Evolutionary conservation across 2,797 vertebrate species (phyloP), one percentile per base, ranked within the genome.

Genomic region (Cryptoblepharus egeriae): DNA sequence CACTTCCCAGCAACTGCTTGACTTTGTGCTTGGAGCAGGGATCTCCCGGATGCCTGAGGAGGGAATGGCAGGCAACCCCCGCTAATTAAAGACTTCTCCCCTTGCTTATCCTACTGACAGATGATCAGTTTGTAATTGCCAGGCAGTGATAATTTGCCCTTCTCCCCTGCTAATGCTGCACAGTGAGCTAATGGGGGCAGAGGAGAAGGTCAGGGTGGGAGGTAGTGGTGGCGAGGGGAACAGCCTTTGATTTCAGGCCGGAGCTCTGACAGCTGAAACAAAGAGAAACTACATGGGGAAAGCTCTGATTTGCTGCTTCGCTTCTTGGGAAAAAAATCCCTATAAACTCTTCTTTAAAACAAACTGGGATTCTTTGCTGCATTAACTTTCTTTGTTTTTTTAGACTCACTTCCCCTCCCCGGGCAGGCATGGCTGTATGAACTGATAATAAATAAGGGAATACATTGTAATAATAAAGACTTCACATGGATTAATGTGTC

Each of bases 131-230:
- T 67, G 77, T 86, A 91, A 92, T 91, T 89, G 85, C 85, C 86
- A 57, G 22, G 80, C 86, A 63, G 72, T 86, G 61, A 76, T 84
- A 69, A 89, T 82, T 88, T 79, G 82, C 32, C 24, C 15, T 81
- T 85, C 81, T 63, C 77, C 81, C 55, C 84, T 67, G 58, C 0
- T 75, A 80, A 49, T 85, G 83, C 80, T 92, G 87, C 84, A 82
- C 64, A 83, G 83, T 88, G 90, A 93, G 88, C 89, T 94, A 88
- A 92, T 86, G 93, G 88, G 84, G 77, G 20, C 58, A 81, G 82
- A 77, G 85, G 79, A 83, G 1, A 2, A 75, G 87, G 64, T 84
- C 70, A 1, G 67, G 58, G 13, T 75, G 75, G 70, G 85, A 57
- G 61, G 77, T 73, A 28, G 55, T 7, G 2, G 12, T 24, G 45